phyloP scores from a whole-genome alignment of 2,888 invertebrate genomes.

The Ectemnius continuus region DNA sequence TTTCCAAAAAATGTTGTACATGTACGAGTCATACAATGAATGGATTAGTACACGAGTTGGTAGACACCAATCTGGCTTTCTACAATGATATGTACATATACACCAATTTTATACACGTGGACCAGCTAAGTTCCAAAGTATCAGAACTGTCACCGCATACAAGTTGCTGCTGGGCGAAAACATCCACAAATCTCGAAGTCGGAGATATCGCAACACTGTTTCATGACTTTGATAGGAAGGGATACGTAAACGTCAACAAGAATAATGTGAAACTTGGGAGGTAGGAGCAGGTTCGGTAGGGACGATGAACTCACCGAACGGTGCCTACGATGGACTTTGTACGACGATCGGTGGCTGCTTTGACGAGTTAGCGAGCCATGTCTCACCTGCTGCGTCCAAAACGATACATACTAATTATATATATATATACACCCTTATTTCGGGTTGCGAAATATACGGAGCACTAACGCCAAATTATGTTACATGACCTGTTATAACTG shows the following conservation, averaged over 20 bases:
- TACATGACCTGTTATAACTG: not conserved
- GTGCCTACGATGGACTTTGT: slow-evolving; percentile 85
- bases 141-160: slow-evolving; percentile 28
- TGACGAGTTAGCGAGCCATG: slow-evolving; percentile 86
- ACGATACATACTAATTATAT: slow-evolving; percentile 74
- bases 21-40: slow-evolving; percentile 17
- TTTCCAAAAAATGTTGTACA: slow-evolving; percentile 26
- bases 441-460: too few relatives aligned
- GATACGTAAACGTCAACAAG: slow-evolving; percentile 50
- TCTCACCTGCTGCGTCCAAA: slow-evolving; percentile 82
- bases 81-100: not conserved
- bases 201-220: slow-evolving; percentile 22
- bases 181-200: slow-evolving; percentile 39
- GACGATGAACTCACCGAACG: slow-evolving; percentile 82
- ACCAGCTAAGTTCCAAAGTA: slow-evolving; percentile 15
- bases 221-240: slow-evolving; percentile 36
- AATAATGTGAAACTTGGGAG: slow-evolving; percentile 44
- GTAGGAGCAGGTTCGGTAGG: slow-evolving; percentile 45
- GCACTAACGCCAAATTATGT: not conserved
- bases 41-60: not conserved
- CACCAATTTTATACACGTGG: not conserved
- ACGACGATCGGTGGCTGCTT: slow-evolving; percentile 81
- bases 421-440: slow-evolving; percentile 5
- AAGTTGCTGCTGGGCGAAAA: slow-evolving; percentile 33
- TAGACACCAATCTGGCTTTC: not conserved